These are phyloP conservation scores for Pogonocichla stellata DNA, from an alignment of 2,113 vertebrate genomes.

Conservation along the genomic window DNA sequence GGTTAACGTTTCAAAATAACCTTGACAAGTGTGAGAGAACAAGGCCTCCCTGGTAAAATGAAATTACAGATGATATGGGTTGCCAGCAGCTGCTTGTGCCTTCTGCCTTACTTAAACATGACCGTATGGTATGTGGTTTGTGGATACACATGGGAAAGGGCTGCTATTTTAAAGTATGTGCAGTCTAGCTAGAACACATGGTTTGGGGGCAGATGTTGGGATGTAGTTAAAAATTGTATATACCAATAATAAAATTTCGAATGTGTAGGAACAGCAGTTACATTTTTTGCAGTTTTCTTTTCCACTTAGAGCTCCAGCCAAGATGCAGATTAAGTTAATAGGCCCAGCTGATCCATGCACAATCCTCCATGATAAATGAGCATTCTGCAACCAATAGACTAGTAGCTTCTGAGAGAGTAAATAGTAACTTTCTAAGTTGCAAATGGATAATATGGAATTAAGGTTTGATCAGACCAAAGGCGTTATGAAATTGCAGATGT, in stretches of 20 bases:
- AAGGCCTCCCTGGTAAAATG: not conserved
- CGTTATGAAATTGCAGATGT: not conserved
- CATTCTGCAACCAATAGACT: not conserved
- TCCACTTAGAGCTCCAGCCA: not conserved
- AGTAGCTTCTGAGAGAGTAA: not conserved
- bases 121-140: not conserved
- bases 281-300: not conserved
- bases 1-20: not conserved
- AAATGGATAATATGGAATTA: not conserved
- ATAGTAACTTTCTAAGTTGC: not conserved
- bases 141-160: not conserved
- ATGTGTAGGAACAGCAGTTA: not conserved
- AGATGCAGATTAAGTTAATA: not conserved
- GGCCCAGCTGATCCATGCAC: not conserved
- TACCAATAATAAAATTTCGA: not conserved
- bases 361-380: not conserved
- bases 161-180: slow-evolving; percentile 7
- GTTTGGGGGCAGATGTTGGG: slow-evolving; percentile 38
- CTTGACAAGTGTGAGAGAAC: not conserved
- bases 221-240: not conserved
- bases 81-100: not conserved
- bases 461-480: not conserved
- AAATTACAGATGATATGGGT: not conserved
- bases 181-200: slow-evolving; percentile 23
- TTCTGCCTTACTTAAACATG: not conserved